Percentiles rank a stretch among this genome's conserved stretches.
phyloP scores from a whole-genome alignment of 2,797 vertebrate species.

The Austrolebias charrua region DNA sequence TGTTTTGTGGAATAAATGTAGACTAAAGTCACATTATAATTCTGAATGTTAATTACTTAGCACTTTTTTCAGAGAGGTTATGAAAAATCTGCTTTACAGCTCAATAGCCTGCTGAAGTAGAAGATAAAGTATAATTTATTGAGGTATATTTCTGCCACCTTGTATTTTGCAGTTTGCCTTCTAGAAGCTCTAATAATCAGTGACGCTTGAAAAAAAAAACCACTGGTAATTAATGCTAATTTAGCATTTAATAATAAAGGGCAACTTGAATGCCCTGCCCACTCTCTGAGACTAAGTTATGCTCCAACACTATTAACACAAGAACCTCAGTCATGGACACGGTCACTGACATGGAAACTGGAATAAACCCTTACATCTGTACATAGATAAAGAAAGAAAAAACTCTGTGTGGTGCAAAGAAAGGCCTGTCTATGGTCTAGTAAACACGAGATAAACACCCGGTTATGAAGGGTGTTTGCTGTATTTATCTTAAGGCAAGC shows the following conservation, averaged over 20 bases:
- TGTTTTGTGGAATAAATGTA: neutral
- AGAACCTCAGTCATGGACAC: neutral
- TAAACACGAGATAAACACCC: neutral
- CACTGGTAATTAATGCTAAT: conserved; percentile 61
- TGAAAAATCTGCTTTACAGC: neutral
- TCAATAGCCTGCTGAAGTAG: neutral
- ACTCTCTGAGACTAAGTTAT: conserved; percentile 43
- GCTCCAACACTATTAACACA: conserved; percentile 28
- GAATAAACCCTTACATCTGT: neutral
- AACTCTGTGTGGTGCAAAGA: neutral
- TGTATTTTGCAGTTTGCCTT: conserved; percentile 9
- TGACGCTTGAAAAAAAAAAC: conserved; percentile 37
- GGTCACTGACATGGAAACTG: conserved; percentile 1
- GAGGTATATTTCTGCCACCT: neutral
- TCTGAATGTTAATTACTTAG: neutral
- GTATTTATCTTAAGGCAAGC: neutral
- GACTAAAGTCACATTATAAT: neutral
- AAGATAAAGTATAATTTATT: neutral
- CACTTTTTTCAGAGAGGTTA: neutral
- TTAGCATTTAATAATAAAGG: conserved; percentile 70
- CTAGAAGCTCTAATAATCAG: conserved; percentile 40
- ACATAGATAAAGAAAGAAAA: neutral
- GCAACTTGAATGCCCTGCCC: conserved; percentile 33
- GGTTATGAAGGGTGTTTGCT: neutral
- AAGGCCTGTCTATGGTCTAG: neutral